These are phyloP conservation scores for Caranx ignobilis DNA, from an alignment of 2,113 vertebrate genomes.

Conservation along the genomic window DNA sequence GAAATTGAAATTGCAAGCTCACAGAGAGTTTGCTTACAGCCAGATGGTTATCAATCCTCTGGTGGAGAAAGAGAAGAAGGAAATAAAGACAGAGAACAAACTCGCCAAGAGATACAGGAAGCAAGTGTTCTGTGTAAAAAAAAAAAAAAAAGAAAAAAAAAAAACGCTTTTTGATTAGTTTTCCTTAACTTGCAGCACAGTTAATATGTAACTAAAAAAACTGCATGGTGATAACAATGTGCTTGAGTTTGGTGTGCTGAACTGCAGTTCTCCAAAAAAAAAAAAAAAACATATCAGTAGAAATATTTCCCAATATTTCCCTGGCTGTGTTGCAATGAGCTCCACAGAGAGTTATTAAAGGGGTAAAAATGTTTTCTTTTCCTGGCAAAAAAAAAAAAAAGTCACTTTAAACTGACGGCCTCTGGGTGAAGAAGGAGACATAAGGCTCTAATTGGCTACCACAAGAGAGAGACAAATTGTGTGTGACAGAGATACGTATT, in stretches of 20 bases:
- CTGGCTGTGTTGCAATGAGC: constrained; percentile 53
- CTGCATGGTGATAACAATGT: constrained; percentile 47
- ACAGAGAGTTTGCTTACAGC: constrained; percentile 72
- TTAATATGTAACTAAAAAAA: constrained; percentile 43
- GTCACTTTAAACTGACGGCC: constrained; percentile 44
- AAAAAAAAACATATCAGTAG: constrained; percentile 48
- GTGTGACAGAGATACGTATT: constrained; percentile 53
- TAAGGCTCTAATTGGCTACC: constrained; percentile 67
- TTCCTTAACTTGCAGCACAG: constrained; percentile 47
- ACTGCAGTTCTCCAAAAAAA: constrained; percentile 31
- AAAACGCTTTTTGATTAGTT: constrained; percentile 51
- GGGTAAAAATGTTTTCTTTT: constrained; percentile 62
- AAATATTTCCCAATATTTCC: constrained; percentile 39
- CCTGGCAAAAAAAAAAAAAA: constrained; percentile 21
- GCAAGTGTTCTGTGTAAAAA: constrained; percentile 26
- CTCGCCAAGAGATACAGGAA: constrained; percentile 41
- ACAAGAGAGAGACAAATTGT: constrained; percentile 58
- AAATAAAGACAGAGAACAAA: constrained; percentile 49
- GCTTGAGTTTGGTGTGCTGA: constrained; percentile 44
- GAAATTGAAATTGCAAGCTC: constrained; percentile 74
- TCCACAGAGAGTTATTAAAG: constrained; percentile 71
- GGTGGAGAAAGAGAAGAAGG: constrained; percentile 48
- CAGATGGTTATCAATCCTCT: constrained; percentile 73
- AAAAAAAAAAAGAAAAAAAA: constrained; percentile 9
- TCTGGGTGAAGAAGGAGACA: constrained; percentile 53